Percentiles rank a stretch among this genome's conserved stretches.
Conservation (phyloP, 2,113 vertebrate genomes). For the Albula goreensis region DNA sequence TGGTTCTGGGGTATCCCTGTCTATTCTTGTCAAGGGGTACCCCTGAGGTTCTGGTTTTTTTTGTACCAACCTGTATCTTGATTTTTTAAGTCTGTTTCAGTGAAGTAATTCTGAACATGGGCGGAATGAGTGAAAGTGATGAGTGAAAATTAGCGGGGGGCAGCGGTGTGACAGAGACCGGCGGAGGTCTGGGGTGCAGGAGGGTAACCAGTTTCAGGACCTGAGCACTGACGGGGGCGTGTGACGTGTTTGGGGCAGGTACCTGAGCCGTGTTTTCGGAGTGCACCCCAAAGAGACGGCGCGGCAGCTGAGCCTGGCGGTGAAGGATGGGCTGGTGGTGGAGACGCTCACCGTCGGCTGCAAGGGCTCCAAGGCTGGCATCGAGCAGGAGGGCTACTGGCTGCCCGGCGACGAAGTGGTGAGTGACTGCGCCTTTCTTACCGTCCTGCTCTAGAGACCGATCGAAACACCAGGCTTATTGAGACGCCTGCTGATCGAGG, state of each 20-base stretch:
- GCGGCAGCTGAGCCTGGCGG: conserved; percentile 91
- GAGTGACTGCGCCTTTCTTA: conserved; percentile 53
- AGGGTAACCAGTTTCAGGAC: background rate
- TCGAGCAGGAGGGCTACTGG: conserved; percentile 99
- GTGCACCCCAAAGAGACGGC: conserved; percentile 98
- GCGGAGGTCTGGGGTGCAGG: background rate
- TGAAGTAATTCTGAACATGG: background rate
- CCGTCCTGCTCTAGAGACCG: background rate
- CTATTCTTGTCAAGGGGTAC: too few species aligned
- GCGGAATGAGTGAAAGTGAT: background rate
- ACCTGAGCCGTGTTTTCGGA: conserved; percentile 93
- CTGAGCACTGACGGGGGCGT: background rate
- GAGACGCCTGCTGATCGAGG: background rate
- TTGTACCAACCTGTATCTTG: too few species aligned
- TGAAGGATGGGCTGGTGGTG: conserved; percentile 97
- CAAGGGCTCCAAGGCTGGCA: conserved; percentile 97
- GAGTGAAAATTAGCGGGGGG: background rate
- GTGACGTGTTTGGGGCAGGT: conserved; percentile 68
- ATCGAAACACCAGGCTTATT: background rate
- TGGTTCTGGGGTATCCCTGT: too few species aligned
- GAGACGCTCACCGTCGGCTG: conserved; percentile 97
- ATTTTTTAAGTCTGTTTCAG: too few species aligned
- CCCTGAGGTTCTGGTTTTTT: too few species aligned
- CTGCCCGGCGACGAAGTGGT: conserved; percentile 98
- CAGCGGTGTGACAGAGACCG: background rate